These are phyloP conservation scores for Sinohyriopsis cumingii DNA, from an alignment of 2,888 invertebrate species.

Conservation along the genomic window DNA sequence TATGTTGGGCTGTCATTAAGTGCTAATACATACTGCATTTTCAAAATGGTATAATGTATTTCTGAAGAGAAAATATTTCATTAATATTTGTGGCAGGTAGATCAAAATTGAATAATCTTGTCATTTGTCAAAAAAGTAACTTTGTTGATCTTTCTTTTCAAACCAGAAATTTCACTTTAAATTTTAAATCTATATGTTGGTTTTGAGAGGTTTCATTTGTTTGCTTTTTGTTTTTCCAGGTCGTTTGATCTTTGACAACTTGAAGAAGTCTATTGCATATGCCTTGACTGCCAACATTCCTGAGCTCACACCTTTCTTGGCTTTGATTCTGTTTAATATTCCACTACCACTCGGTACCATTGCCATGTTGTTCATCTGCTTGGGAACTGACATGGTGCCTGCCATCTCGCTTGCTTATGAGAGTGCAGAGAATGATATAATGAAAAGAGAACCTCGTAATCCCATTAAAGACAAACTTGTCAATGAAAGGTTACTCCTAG, in stretches of 20 bases:
- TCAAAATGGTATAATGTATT: too few relatives aligned
- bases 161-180: too few relatives aligned
- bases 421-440: conserved; percentile 92
- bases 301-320: conserved; percentile 97
- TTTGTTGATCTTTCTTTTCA: too few relatives aligned
- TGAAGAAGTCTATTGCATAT: conserved; percentile 98
- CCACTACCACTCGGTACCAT: conserved; percentile 97
- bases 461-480: conserved; percentile 93
- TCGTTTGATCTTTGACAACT: conserved; percentile 93
- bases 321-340: conserved; percentile 95
- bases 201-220: too few relatives aligned
- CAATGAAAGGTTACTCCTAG: conserved; percentile 86
- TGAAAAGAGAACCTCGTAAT: conserved; percentile 93
- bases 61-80: too few relatives aligned
- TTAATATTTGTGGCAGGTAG: too few relatives aligned
- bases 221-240: conserved; percentile 54
- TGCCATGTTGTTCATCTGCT: conserved; percentile 98
- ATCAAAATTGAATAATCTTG: too few relatives aligned
- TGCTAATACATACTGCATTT: too few relatives aligned
- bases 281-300: conserved; percentile 98
- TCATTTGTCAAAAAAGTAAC: too few relatives aligned
- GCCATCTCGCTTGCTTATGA: conserved; percentile 95
- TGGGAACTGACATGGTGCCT: conserved; percentile 98
- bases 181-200: too few relatives aligned
- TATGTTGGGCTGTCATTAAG: too few relatives aligned